Evolutionary conservation across 2,113 vertebrate species (phyloP).

Genomic region (Rhea pennata): DNA sequence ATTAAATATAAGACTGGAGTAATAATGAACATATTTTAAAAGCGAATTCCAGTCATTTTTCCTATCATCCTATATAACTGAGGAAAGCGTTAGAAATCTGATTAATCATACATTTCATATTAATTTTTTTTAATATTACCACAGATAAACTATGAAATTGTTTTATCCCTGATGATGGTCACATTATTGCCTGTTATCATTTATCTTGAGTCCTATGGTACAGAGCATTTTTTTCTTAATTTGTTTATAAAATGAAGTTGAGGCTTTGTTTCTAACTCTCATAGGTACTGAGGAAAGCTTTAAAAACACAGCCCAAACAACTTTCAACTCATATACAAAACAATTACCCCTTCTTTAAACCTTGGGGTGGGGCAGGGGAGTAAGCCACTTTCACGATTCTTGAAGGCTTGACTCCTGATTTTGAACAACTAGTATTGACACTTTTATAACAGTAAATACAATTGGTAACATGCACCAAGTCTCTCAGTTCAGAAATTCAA

Average conservation of each 20-base stretch:
- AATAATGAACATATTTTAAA: background rate
- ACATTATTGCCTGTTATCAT: background rate
- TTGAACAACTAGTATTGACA: background rate
- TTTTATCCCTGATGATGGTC: background rate
- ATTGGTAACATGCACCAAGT: background rate
- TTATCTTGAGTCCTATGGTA: background rate
- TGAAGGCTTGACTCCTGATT: background rate
- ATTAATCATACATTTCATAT: background rate
- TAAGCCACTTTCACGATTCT: background rate
- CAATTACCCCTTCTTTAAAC: background rate
- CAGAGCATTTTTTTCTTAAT: background rate
- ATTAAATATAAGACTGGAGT: background rate
- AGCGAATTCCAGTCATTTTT: background rate
- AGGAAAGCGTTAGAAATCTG: background rate
- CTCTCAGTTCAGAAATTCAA: background rate
- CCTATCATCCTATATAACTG: background rate
- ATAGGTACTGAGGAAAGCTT: background rate
- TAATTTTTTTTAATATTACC: background rate
- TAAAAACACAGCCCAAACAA: background rate
- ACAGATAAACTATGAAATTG: background rate
- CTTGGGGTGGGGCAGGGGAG: background rate
- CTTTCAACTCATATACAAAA: background rate
- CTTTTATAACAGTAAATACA: background rate
- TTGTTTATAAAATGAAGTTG: background rate
- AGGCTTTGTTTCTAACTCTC: background rate